These are phyloP conservation scores for Ctenopoma multispine DNA, from an alignment of 2,797 vertebrate species.

Conservation along the genomic window DNA sequence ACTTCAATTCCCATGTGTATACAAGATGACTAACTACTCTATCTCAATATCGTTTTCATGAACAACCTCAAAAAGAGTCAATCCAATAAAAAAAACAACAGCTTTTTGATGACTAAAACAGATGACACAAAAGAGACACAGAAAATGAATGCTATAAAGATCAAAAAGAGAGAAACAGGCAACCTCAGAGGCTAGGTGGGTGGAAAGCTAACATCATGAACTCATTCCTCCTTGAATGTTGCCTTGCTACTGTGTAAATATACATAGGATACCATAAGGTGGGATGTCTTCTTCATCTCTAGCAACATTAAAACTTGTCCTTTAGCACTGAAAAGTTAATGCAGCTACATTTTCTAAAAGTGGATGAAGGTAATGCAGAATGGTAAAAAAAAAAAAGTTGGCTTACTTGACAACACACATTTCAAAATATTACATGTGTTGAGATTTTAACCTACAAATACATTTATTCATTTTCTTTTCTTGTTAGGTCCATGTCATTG, in stretches of 20 bases:
- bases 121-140: not conserved
- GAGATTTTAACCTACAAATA: not conserved
- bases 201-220: slow-evolving; percentile 8
- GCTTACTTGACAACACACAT: not conserved
- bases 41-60: not conserved
- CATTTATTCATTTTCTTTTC: not conserved
- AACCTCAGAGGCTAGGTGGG: slow-evolving; percentile 28
- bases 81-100: slow-evolving; percentile 10
- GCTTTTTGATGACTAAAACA: slow-evolving; percentile 18
- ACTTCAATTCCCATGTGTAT: too few species aligned
- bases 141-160: slow-evolving; percentile 9
- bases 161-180: slow-evolving; percentile 18
- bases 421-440: not conserved
- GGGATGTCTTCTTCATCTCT: slow-evolving; percentile 17
- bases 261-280: slow-evolving; percentile 1
- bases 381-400: not conserved
- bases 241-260: slow-evolving; percentile 15
- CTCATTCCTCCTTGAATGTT: slow-evolving; percentile 1
- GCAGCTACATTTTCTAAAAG: not conserved
- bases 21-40: too few species aligned
- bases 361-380: slow-evolving; percentile 6
- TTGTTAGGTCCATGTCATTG: not conserved
- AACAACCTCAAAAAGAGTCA: slow-evolving; percentile 9
- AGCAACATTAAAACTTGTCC: slow-evolving; percentile 14
- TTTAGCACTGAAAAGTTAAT: not conserved